Evolutionary conservation across 2,888 invertebrate genomes (phyloP).

Genomic region (Herminia tarsipennalis): DNA sequence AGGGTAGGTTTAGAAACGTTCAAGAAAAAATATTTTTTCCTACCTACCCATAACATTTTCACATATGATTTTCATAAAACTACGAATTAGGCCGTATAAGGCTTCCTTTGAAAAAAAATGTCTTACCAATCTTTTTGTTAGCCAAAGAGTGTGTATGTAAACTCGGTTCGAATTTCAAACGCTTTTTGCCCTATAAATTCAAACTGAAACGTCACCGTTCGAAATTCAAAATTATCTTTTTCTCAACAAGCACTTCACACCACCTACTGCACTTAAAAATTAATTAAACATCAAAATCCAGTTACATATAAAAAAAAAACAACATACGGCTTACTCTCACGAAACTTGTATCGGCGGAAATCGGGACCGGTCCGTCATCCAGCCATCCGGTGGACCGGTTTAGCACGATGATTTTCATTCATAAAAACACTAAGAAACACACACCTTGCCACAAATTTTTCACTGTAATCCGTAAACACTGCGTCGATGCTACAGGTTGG

Average conservation of each 20-base stretch:
- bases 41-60: neutral
- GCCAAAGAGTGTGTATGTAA: no score
- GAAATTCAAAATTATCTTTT: neutral
- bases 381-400: slow-evolving; percentile 61
- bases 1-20: neutral
- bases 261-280: slow-evolving; percentile 26
- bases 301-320: slow-evolving; percentile 45
- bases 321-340: slow-evolving; percentile 60
- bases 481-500: slow-evolving; percentile 71
- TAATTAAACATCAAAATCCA: slow-evolving; percentile 45
- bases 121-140: no score
- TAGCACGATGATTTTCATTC: slow-evolving; percentile 53
- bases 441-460: slow-evolving; percentile 53
- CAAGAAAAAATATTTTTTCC: neutral
- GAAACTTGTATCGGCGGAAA: slow-evolving; percentile 65
- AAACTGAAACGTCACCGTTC: neutral
- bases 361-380: slow-evolving; percentile 60
- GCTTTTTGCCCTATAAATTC: no score
- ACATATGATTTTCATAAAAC: no score
- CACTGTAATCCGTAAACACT: slow-evolving; percentile 67
- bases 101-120: no score
- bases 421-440: slow-evolving; percentile 55
- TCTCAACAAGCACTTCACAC: slow-evolving; percentile 10
- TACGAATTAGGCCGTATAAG: no score
- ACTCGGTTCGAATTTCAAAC: no score